Evolutionary conservation across 2,113 vertebrate species (phyloP).

Genomic region (Carlito syrichta): DNA sequence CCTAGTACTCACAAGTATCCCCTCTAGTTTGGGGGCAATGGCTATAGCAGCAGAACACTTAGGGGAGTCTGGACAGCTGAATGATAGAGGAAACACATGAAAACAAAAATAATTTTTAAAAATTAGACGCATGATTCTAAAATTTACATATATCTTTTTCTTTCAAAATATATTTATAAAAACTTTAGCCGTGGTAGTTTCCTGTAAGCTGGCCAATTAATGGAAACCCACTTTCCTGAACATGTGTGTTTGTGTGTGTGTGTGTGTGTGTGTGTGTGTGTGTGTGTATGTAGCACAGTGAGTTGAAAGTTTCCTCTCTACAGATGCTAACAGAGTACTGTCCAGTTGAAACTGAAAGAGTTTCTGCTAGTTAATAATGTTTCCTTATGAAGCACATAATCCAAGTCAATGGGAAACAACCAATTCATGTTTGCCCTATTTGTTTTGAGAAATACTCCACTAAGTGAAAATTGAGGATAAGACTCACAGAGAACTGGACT

Average conservation of each 20-base stretch:
- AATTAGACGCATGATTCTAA: fast-evolving
- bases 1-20: fast-evolving
- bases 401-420: background rate
- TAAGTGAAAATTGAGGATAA: background rate
- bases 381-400: background rate
- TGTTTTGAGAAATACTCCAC: background rate
- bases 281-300: background rate
- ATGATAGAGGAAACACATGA: background rate
- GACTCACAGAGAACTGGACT: background rate
- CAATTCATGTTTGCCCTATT: background rate
- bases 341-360: background rate
- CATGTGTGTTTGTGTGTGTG: too few species aligned
- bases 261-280: background rate
- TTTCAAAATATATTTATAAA: background rate
- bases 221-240: too few species aligned
- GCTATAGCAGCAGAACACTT: fast-evolving
- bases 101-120: background rate
- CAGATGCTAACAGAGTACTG: background rate
- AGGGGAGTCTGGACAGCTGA: background rate
- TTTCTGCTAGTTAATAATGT: background rate
- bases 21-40: fast-evolving
- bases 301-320: background rate
- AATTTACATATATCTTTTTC: background rate
- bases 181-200: background rate
- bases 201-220: background rate